Percentiles rank a stretch among this genome's conserved stretches.
Evolutionary conservation across 2,113 vertebrate genomes (phyloP).

Genomic region (Capreolus pygargus): DNA sequence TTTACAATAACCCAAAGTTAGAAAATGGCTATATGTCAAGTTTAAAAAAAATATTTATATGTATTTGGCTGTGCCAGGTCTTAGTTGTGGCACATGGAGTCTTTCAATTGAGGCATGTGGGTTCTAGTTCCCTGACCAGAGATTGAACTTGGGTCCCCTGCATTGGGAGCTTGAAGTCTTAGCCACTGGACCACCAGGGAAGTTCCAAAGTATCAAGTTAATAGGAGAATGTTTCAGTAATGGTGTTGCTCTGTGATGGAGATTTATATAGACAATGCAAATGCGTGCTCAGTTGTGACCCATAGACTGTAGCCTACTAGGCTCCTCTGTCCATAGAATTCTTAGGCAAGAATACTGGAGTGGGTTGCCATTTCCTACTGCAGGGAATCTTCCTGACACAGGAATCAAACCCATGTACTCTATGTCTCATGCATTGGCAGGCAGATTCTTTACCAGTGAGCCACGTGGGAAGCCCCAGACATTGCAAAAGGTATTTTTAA

Average conservation of each 20-base stretch:
- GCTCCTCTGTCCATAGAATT: background rate
- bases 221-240: background rate
- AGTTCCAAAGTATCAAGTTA: background rate
- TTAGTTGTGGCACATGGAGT: background rate
- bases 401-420: background rate
- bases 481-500: background rate
- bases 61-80: background rate
- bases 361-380: background rate
- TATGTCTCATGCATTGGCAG: background rate
- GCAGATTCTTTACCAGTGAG: background rate
- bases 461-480: background rate
- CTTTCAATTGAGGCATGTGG: background rate
- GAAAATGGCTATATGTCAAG: background rate
- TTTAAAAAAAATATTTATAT: background rate
- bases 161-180: background rate
- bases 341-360: background rate
- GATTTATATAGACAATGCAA: background rate
- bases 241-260: background rate
- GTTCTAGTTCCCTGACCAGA: background rate
- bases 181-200: background rate
- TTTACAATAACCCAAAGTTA: background rate
- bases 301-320: background rate
- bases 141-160: background rate
- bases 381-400: background rate
- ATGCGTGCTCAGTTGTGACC: fast-evolving